Base-by-base conservation (phyloP, 2,888 invertebrate species). In the Pyrrhosoma nymphula region DNA sequence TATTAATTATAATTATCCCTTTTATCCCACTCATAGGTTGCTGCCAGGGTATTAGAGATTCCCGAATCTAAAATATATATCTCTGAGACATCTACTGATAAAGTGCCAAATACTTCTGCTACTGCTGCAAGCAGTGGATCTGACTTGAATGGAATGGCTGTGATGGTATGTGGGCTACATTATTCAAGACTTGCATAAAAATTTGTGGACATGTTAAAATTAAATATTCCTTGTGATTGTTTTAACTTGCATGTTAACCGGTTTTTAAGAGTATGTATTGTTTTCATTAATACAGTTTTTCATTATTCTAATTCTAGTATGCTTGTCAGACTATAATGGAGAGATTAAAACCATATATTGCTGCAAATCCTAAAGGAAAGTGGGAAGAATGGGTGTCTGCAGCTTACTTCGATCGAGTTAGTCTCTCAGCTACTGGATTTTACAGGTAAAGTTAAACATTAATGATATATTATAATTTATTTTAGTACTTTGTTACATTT, bases 101-200 rank as follows among this genome's bases (percentile, higher is more conserved):
- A 99, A 97, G 98, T 99, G 0, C 99, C 99, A 0, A 99, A 99
- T 96, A 98, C 99, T 0, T 98, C 98, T 20, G 98, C 99, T 0
- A 99, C 99, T 0, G 99, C 99, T 2, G 99, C 98, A 18, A 99
- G 99, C 96, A 98, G 98, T 56, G 98, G 98, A 0, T 99, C 99
- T 0, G 99, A 99, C 97, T 97, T 99, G 0, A 99, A 99, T 96
- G 99, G 99, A 95, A 98, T 99, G 98, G 99, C 99, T 0, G 98
- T 99, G 3, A 96, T 98, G 96, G 98, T 98, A 96, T 97, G 96
- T 96, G 95, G 55, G 95, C n/a, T 82, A 4, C 0, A 69, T 69
- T 60, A 20, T 16, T 16, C 18, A 12, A 60, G 60, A 60, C 2
- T 47, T 47, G 47, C 47, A 47, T 47, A 2, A 47, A 47, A 47